A percentile compares a stretch with the other conserved stretches of the same genome.
Conservation (phyloP, 2,797 vertebrate species). For the Geotrypetes seraphini region DNA sequence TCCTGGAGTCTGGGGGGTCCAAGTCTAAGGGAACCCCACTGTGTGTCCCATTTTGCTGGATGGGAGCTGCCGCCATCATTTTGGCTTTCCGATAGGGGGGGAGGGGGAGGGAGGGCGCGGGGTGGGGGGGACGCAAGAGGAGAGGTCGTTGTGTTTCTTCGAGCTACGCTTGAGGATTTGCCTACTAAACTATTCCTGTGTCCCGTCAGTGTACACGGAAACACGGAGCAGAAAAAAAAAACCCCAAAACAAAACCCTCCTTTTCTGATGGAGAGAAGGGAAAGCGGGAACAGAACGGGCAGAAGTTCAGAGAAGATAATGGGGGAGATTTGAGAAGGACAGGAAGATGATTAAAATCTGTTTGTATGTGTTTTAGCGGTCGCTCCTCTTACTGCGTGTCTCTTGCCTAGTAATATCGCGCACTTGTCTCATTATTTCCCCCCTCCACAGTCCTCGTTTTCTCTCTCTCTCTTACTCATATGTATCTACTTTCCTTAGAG, state of each 20-base stretch:
- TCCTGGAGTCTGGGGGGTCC: slow-evolving; percentile 65
- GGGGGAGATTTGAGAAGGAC: too few species aligned
- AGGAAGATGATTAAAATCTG: background rate
- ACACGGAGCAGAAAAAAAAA: too few species aligned
- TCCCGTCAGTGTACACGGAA: background rate
- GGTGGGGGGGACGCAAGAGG: slow-evolving; percentile 6
- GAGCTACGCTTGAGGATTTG: too few species aligned
- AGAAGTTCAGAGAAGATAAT: slow-evolving; percentile 16
- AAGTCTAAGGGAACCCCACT: slow-evolving; percentile 62
- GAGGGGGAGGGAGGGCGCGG: too few species aligned
- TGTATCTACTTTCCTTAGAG: too few species aligned
- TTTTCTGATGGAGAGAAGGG: slow-evolving; percentile 36
- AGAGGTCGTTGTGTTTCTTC: too few species aligned
- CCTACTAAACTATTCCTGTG: background rate
- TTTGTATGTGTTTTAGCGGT: slow-evolving; percentile 1
- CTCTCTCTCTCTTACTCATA: too few species aligned
- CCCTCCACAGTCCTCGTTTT: too few species aligned
- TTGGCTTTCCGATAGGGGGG: slow-evolving; percentile 35
- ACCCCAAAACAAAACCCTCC: too few species aligned
- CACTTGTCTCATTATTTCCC: too few species aligned
- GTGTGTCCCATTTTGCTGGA: slow-evolving; percentile 69
- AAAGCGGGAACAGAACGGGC: slow-evolving; percentile 29
- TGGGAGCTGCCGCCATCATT: slow-evolving; percentile 70
- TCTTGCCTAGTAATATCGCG: slow-evolving; percentile 12
- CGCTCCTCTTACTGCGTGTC: slow-evolving; percentile 5